These are phyloP conservation scores for Diloba caeruleocephala DNA, from an alignment of 2,888 invertebrate species.

Conservation along the genomic window DNA sequence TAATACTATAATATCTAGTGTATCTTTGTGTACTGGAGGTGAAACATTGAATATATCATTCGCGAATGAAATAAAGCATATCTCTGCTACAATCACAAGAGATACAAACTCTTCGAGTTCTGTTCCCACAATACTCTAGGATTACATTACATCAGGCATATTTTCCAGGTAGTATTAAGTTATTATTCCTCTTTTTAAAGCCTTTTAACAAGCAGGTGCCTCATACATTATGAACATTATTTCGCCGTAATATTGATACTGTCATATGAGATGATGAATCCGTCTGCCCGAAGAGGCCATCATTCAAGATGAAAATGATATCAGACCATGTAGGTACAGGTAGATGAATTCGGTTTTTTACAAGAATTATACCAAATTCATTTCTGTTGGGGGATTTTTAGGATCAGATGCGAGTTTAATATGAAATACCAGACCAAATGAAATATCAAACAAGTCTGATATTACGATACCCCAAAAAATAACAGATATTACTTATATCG, in stretches of 20 bases:
- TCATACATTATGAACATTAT: constrained; percentile 34
- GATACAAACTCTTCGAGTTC: too few relatives aligned
- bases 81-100: too few relatives aligned
- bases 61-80: too few relatives aligned
- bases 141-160: constrained; percentile 43
- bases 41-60: too few relatives aligned
- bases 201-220: constrained; percentile 1
- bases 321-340: constrained; percentile 1
- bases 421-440: too few relatives aligned
- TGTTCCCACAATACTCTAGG: too few relatives aligned
- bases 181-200: too few relatives aligned
- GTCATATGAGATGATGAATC: constrained; percentile 64
- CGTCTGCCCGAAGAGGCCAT: constrained; percentile 31
- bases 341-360: neutral
- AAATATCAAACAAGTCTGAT: constrained; percentile 4
- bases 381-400: too few relatives aligned
- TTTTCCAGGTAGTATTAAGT: constrained; percentile 21
- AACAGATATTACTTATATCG: constrained; percentile 26
- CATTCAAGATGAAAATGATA: constrained; percentile 31
- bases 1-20: too few relatives aligned
- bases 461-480: constrained; percentile 14
- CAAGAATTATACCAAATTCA: too few relatives aligned
- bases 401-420: too few relatives aligned
- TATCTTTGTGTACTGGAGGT: too few relatives aligned
- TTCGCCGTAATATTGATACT: constrained; percentile 56